Percentiles rank a stretch among this genome's conserved stretches.
phyloP scores from a whole-genome alignment of 2,113 vertebrate species.

The Struthio camelus region DNA sequence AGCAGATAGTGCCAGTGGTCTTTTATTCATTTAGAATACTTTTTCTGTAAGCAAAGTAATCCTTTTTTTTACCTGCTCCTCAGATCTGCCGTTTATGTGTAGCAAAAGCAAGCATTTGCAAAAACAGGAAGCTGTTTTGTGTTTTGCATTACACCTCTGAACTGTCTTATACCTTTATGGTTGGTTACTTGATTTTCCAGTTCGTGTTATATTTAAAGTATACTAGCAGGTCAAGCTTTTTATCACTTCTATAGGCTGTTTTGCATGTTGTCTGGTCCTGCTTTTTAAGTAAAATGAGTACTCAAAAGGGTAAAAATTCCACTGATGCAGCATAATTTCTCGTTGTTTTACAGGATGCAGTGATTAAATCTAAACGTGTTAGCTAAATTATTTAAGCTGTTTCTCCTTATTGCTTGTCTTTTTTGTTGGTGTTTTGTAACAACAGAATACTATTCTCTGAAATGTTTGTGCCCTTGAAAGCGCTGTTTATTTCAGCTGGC shows the following conservation, averaged over 20 bases:
- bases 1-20: neutral
- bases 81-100: neutral
- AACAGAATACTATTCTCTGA: neutral
- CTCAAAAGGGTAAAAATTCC: neutral
- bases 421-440: neutral
- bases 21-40: neutral
- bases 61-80: neutral
- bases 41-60: neutral
- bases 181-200: neutral
- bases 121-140: slow-evolving; percentile 15
- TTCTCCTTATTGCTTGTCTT: neutral
- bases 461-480: neutral
- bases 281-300: neutral
- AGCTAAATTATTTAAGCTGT: neutral
- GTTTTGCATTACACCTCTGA: neutral
- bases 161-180: neutral
- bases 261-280: neutral
- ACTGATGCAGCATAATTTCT: neutral
- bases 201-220: neutral
- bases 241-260: neutral
- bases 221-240: neutral
- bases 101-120: neutral
- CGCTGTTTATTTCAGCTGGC: neutral
- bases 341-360: neutral
- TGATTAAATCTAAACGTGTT: neutral